These are phyloP conservation scores for Thryonomys swinderianus DNA, from an alignment of 2,113 vertebrate species.

Conservation along the genomic window DNA sequence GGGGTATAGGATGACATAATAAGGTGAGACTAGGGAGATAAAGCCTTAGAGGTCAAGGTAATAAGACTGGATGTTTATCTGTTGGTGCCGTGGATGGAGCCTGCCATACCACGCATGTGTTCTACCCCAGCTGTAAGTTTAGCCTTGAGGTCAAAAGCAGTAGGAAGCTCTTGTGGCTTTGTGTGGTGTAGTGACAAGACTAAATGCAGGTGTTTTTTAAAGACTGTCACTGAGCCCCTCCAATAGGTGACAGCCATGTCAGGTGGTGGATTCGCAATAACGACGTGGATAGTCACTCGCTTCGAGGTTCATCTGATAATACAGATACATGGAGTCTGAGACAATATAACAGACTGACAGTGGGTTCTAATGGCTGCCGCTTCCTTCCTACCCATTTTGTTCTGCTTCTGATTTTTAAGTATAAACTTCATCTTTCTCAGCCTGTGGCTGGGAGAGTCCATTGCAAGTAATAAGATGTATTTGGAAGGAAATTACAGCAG, in stretches of 20 bases:
- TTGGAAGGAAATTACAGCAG: neutral
- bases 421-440: neutral
- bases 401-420: neutral
- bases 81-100: neutral
- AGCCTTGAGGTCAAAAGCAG: neutral
- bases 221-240: neutral
- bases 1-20: fast-evolving
- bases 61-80: neutral
- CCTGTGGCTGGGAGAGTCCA: neutral
- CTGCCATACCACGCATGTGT: neutral
- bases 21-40: neutral
- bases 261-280: neutral
- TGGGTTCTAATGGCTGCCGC: fast-evolving
- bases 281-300: fast-evolving
- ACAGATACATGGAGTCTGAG: neutral
- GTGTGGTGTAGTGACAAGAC: fast-evolving
- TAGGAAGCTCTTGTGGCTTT: neutral
- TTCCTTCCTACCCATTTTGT: neutral
- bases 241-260: neutral
- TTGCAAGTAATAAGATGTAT: fast-evolving
- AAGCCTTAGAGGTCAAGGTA: neutral
- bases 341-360: neutral
- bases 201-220: neutral
- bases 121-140: neutral
- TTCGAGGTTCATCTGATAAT: neutral